Evolutionary conservation across 2,888 invertebrate genomes (phyloP).

Genomic region (Drosophila melanosoma): DNA sequence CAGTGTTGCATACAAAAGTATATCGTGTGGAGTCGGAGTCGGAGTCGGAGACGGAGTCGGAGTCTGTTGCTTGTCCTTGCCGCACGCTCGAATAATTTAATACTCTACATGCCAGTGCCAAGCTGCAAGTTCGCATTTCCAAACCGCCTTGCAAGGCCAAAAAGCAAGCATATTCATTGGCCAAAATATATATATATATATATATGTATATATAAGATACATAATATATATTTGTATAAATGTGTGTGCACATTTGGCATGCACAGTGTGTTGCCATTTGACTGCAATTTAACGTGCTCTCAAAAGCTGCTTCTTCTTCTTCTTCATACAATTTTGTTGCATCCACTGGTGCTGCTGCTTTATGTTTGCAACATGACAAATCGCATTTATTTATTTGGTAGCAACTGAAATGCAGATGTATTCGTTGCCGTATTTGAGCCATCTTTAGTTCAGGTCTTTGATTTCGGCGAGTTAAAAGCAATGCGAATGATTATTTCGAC

Average conservation of each 20-base stretch:
- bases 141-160: slow-evolving; percentile 43
- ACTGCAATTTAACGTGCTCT: slow-evolving; percentile 80
- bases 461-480: slow-evolving; percentile 39
- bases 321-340: slow-evolving; percentile 32
- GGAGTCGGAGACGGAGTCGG: slow-evolving; percentile 9
- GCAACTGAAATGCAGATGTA: slow-evolving; percentile 16
- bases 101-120: slow-evolving; percentile 36
- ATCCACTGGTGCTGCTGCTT: slow-evolving; percentile 29
- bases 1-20: slow-evolving; percentile 78
- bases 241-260: slow-evolving; percentile 65
- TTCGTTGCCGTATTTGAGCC: slow-evolving; percentile 18
- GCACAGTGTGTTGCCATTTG: slow-evolving; percentile 79
- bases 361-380: slow-evolving; percentile 80
- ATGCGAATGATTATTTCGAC: slow-evolving; percentile 58
- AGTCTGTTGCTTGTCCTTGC: slow-evolving; percentile 55
- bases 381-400: slow-evolving; percentile 79
- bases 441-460: slow-evolving; percentile 33
- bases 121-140: slow-evolving; percentile 12
- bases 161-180: slow-evolving; percentile 59
- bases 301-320: slow-evolving; percentile 40
- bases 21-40: slow-evolving; percentile 53
- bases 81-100: slow-evolving; percentile 81
- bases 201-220: neutral
- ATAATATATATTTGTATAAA: slow-evolving; percentile 17
- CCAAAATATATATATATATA: slow-evolving; percentile 36